Base-by-base conservation (phyloP, 1,140 invertebrate species). In the Augochlora pura region DNA sequence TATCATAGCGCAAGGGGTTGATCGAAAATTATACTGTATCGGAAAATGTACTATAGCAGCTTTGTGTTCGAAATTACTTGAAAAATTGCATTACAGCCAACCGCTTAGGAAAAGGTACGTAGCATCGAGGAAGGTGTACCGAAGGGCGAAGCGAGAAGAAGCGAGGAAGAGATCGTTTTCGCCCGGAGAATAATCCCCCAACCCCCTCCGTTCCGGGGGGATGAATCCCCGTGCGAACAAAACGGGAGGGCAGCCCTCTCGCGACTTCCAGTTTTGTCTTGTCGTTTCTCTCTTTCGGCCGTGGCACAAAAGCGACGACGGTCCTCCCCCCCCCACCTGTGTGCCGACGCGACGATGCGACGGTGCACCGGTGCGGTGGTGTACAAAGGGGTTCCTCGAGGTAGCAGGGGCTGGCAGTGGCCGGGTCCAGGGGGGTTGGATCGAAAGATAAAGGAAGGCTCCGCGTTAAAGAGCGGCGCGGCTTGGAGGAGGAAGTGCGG, bases 401-500 rank as follows among this genome's bases (percentile, higher is more conserved):
- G 60, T 27, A 16, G 12, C 59, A 10, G 10, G 9, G 16, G 12
- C 32, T 32, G 32, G 23, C 7, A 7, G 54, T 32, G n/a, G 65
- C 9, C 60, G 39, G 38, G 23, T 16, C 23, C 10, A 54, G 14
- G 23, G 32, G 32, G 46, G 57, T n/a, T n/a, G 78, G n/a, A 74
- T 74, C 39, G 54, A 39, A 67, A 60, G 52, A 62, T 65, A 79
- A 73, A 59, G 52, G 49, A n/a, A 12, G 27, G 14, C 60, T 10
- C 9, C 27, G 16, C 69, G 38, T 70, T 71, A 65, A 59, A 52
- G 57, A 79, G 18, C 64, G 16, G 21, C 7, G 39, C n/a, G 21
- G 54, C 27, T n/a, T 39, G 32, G 25, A 63, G 25, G n/a, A 77
- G 64, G 70, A 66, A 74, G 68, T 23, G 59, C 68, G n/a, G n/a